Evolutionary conservation across 2,797 vertebrate species (phyloP).

Genomic region (Scleropages formosus): DNA sequence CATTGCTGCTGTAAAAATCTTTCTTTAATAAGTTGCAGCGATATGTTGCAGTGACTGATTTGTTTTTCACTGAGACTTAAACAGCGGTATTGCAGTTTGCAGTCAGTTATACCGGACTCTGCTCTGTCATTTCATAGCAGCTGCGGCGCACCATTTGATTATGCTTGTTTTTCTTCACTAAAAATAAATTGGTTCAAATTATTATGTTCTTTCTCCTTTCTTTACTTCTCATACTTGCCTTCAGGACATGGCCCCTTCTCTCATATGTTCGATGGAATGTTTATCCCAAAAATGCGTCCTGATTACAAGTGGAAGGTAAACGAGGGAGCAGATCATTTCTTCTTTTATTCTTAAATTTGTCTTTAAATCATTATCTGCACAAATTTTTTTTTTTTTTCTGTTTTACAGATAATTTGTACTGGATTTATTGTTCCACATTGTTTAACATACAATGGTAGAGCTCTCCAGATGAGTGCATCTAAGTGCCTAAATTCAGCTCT

Average conservation of each 20-base stretch:
- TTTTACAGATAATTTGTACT: not conserved
- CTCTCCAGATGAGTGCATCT: not conserved
- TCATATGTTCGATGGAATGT: conserved; percentile 90
- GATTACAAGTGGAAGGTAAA: conserved; percentile 78
- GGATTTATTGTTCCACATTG: too few species aligned
- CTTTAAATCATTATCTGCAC: not conserved
- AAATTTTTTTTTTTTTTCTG: too few species aligned
- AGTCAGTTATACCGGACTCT: not conserved
- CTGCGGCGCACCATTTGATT: not conserved
- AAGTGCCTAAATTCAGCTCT: not conserved
- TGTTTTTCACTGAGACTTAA: not conserved
- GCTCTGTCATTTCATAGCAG: not conserved
- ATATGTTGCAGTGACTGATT: not conserved
- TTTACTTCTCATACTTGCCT: conserved; percentile 44
- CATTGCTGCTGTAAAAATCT: not conserved
- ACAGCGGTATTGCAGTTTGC: not conserved
- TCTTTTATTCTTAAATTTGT: not conserved
- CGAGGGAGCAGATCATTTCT: not conserved
- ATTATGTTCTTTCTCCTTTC: not conserved
- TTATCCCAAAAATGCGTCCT: conserved; percentile 81
- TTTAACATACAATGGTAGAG: too few species aligned
- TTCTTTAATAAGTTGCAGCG: not conserved
- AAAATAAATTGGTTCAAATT: not conserved
- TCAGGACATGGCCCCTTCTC: conserved; percentile 95
- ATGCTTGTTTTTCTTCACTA: not conserved